Base-by-base conservation (phyloP, 2,113 vertebrate genomes). In the Beaufortia kweichowensis region DNA sequence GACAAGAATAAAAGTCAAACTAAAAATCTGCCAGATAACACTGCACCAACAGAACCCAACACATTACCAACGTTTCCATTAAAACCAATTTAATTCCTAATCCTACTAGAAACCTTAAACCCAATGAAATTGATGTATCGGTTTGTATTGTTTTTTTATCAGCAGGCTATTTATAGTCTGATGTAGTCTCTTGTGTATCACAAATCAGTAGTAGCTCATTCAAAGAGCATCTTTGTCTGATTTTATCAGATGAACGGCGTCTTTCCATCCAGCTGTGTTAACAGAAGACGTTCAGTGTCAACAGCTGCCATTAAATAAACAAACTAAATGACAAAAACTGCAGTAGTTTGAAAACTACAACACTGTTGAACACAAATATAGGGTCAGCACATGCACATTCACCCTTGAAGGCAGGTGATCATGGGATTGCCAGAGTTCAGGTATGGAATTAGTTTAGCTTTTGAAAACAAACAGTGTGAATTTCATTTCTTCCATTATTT, bases 211-310 rank as follows among this genome's bases (percentile, higher is more conserved):
- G 15, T 11, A 53, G 53, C 31, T 41, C 23, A 43, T 71, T 71
- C 48, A 71, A 57, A 71, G 68, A 71, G 33, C 68, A 71, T 39
- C 68, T 71, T 59, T 71, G 68, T 55, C 41, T 29, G 4, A 26
- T 23, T 41, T 41, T 4, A 0, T 71, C 31, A 71, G 31, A 71
- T 57, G 68, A 19, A 39, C 6, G n/a, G n/a, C n/a, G 8, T 41
- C 53, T 26, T 59, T 39, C 53, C 31, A 31, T 59, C 53, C 68
- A 43, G 68, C 68, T 59, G 8, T 19, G 53, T 71, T 59, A 33
- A 71, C 23, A 35, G 33, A 71, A 21, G 48, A 2, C 11, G 19
- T 50, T 50, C 24, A 56, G 9, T 70, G 28, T 70, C 67, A 35
- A 55, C 67, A 50, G 41, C 14, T 10, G 9, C 41, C 41, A 39